Base-by-base conservation (phyloP, 2,888 invertebrate genomes). In the Cosmorhoe ocellata region DNA sequence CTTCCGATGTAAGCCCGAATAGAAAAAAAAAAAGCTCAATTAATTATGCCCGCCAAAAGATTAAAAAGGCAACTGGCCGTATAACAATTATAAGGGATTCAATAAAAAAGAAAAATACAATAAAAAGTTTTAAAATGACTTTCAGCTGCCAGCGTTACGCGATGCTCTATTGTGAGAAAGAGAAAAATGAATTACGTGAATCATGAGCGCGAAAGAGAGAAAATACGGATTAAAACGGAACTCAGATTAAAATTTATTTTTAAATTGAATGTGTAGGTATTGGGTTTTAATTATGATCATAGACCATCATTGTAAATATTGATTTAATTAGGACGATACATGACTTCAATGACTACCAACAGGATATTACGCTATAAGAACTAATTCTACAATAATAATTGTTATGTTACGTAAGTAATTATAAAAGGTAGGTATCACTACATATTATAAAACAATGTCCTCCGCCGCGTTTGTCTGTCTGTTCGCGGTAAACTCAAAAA, bases 111-210 rank as follows among this genome's bases (percentile, higher is more conserved):
- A 67, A 72, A 75, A 67, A 75, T 75, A 58, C 74, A 79, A 75
- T 38, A 39, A 44, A 50, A 50, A 44, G 31, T 66, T 74, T 63
- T 67, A 81, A 84, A 84, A 82, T 70, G 76, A 80, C 74, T 74
- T 74, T 79, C 88, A 89, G 88, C 88, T 89, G 88, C 88, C 79
- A 75, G 72, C 76, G 81, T 83, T 81, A 84, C 84, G 80, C 82
- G 61, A 64, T 56, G 65, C 73, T 74, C 73, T 74, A 77, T 72
- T 63, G 78, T 59, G 67, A 45, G 74, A 81, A 59, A 33, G 79
- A 66, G 76, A 84, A 37, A 33, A 54, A 32, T 28, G 40, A 57
- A 67, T 57, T 49, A 38, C 28, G 10, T 48, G 24, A 9, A 7
- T 27, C 18, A 55, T 27, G 49, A 11, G 79, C 49, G 67, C n/a